phyloP scores from a whole-genome alignment of 2,113 vertebrate species.

The Pao palembangensis region DNA sequence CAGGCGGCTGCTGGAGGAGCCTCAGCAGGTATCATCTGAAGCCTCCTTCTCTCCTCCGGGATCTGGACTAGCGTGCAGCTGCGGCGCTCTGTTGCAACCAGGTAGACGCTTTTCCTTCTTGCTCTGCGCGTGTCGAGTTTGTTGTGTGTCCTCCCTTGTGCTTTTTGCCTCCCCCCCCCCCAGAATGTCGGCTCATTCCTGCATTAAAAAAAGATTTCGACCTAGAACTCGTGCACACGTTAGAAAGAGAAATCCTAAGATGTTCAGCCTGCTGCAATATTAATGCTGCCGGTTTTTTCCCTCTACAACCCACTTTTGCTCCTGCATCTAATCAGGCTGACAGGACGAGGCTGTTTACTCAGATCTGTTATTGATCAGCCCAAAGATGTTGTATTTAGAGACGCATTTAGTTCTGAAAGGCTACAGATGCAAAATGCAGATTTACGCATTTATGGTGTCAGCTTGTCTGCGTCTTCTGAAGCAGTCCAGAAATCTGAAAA shows the following conservation, averaged over 20 bases:
- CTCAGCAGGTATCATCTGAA: constrained; percentile 71
- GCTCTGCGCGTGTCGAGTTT: background rate
- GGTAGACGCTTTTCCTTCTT: constrained; percentile 50
- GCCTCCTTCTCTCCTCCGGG: constrained; percentile 73
- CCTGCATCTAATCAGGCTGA: constrained; percentile 53
- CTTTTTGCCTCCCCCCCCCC: background rate
- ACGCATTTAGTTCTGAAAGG: background rate
- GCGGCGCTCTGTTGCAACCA: constrained; percentile 51
- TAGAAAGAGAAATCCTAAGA: constrained; percentile 51
- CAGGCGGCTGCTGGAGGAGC: constrained; percentile 43
- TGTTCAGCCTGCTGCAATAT: constrained; percentile 63
- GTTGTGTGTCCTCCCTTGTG: background rate
- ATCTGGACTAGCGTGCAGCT: constrained; percentile 63
- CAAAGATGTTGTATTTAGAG: constrained; percentile 43
- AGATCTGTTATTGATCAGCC: constrained; percentile 51
- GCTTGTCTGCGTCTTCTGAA: too few species aligned
- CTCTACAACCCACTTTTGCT: constrained; percentile 65
- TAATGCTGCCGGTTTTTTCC: constrained; percentile 63
- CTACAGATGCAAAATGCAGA: too few species aligned
- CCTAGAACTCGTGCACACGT: constrained; percentile 63
- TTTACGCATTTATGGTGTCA: too few species aligned
- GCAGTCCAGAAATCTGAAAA: too few species aligned
- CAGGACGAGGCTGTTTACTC: constrained; percentile 45
- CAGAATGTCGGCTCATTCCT: constrained; percentile 13
- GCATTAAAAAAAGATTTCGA: constrained; percentile 43